Evolutionary conservation across 2,113 vertebrate species (phyloP).

Genomic region (Ciconia maguari): DNA sequence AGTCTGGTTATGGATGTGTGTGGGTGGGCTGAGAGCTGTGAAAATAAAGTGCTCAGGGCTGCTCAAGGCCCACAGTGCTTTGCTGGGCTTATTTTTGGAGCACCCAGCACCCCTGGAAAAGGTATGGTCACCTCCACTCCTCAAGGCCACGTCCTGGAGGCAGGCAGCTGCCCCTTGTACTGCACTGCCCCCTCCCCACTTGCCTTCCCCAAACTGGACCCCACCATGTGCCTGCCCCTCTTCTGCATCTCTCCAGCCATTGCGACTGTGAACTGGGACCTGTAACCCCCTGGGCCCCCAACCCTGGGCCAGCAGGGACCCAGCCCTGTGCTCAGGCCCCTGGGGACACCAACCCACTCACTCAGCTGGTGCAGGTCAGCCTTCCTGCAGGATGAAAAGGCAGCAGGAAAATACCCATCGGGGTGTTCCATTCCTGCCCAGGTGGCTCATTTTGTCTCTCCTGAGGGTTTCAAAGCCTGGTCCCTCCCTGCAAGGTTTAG

Average conservation of each 20-base stretch:
- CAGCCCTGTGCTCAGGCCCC: background rate
- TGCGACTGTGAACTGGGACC: background rate
- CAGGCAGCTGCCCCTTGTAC: background rate
- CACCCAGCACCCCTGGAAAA: background rate
- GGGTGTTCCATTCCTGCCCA: background rate
- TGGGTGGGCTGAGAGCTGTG: background rate
- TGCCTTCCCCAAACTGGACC: background rate
- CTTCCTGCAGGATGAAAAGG: background rate
- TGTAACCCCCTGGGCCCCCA: rapidly evolving
- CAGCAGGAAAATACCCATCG: background rate
- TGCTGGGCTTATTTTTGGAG: background rate
- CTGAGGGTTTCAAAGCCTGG: background rate
- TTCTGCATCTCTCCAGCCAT: background rate
- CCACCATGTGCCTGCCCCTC: rapidly evolving
- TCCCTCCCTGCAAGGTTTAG: background rate
- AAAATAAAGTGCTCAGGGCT: constrained; percentile 38
- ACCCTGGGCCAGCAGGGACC: background rate
- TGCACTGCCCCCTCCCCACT: background rate
- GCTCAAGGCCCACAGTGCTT: background rate
- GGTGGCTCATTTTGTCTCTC: background rate
- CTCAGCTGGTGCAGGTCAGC: background rate
- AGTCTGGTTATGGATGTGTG: background rate
- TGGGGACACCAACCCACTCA: background rate
- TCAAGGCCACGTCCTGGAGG: background rate
- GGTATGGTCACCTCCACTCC: background rate